Base-by-base conservation (phyloP, 2,888 invertebrate genomes). In the Sceliomorpha sp. region DNA sequence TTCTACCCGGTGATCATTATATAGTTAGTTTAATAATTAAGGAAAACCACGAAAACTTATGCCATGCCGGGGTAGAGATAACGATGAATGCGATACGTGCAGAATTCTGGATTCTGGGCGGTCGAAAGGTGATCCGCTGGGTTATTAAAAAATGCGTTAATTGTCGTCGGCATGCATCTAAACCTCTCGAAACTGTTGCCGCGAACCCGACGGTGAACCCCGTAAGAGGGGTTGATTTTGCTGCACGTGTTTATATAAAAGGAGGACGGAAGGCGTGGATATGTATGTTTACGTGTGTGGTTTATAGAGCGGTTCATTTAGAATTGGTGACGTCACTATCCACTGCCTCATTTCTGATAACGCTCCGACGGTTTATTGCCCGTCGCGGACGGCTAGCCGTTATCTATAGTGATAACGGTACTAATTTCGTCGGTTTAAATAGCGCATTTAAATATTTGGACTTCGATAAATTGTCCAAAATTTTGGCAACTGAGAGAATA, bases 331-430 rank as follows among this genome's bases (percentile, higher is more conserved):
- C 56, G 45, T 2, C 12, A 45, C 3, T 36, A n/a, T n/a, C n/a
- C n/a, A n/a, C n/a, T n/a, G n/a, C n/a, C n/a, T n/a, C n/a, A n/a
- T n/a, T n/a, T n/a, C n/a, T n/a, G n/a, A n/a, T n/a, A n/a, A n/a
- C n/a, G n/a, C n/a, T n/a, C n/a, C n/a, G n/a, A n/a, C n/a, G n/a
- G n/a, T n/a, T n/a, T n/a, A n/a, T n/a, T n/a, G n/a, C n/a, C 83
- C 86, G 2, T 17, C 85, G 14, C 62, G 55, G 13, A 50, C 83
- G 29, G 29, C 39, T 47, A 2, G 2, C 15, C 1, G 2, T 13
- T n/a, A 51, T 60, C 1, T 60, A 44, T 5, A 29, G 37, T 6
- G 44, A 60, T 32, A 60, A 60, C 12, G 51, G 42, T 6, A 51
- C 42, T 0, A 60, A 42, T 44, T 60, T 51, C 5, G 15, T 10